A percentile compares a stretch with the other conserved stretches of the same genome.
These are phyloP conservation scores for Nymphicus hollandicus DNA, from an alignment of 2,113 vertebrate species.

Conservation along the genomic window DNA sequence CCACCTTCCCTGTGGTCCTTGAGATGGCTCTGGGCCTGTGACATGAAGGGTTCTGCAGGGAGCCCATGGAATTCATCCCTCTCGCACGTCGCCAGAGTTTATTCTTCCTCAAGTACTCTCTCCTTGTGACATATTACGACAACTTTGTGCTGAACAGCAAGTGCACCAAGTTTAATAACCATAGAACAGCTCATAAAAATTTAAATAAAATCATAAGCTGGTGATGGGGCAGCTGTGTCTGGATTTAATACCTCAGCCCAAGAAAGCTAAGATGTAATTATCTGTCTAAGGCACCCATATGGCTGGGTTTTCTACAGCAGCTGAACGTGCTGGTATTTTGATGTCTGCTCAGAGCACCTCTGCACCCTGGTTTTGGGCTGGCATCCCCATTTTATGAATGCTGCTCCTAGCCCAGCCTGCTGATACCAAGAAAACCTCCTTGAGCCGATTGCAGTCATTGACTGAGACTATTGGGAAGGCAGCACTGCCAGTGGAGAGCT, in stretches of 20 bases:
- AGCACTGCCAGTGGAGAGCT: not conserved
- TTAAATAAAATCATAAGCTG: not conserved
- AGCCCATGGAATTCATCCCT: not conserved
- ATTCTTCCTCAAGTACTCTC: not conserved
- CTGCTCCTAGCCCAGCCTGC: not conserved
- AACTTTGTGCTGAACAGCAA: not conserved
- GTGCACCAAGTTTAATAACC: not conserved
- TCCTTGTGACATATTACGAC: not conserved
- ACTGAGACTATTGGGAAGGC: not conserved
- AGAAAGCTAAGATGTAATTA: not conserved
- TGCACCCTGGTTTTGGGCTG: not conserved
- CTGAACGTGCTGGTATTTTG: fast-evolving
- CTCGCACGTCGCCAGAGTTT: fast-evolving
- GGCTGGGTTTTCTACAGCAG: not conserved
- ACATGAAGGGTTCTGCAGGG: not conserved
- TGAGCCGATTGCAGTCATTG: not conserved
- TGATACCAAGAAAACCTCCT: not conserved
- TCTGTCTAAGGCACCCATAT: not conserved
- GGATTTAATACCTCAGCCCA: not conserved
- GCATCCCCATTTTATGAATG: not conserved
- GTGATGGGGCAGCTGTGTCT: not conserved
- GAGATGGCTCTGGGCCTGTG: not conserved
- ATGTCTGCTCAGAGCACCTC: not conserved
- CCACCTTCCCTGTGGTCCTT: not conserved
- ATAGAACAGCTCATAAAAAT: conserved; percentile 1